Evolutionary conservation across 2,888 invertebrate species (phyloP).

Genomic region (Drosophila pseudotalamancana): DNA sequence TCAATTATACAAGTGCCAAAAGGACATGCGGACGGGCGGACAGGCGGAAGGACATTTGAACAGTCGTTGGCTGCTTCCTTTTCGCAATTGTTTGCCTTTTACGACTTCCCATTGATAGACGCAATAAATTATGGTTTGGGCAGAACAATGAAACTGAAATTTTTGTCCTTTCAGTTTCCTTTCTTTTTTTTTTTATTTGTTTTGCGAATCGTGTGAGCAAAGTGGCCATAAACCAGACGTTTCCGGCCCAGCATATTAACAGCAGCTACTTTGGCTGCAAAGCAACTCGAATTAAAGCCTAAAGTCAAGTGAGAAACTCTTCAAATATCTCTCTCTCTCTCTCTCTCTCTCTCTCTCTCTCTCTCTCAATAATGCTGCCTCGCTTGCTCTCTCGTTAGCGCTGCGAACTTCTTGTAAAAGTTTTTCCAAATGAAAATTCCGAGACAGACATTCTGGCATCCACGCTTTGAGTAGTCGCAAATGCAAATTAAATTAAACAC

Average conservation of each 20-base stretch:
- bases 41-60: neutral
- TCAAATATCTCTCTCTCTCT: neutral
- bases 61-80: conserved; percentile 18
- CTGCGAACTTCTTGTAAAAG: conserved; percentile 18
- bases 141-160: conserved; percentile 50
- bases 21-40: conserved; percentile 1
- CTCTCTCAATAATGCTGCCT: no score
- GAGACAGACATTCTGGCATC: conserved; percentile 24
- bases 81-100: conserved; percentile 60
- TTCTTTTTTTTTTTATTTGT: neutral
- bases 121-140: conserved; percentile 62
- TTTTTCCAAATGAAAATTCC: conserved; percentile 55
- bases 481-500: conserved; percentile 71
- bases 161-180: conserved; percentile 3
- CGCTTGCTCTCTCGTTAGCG: neutral
- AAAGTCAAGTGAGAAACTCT: conserved; percentile 3
- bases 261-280: conserved; percentile 10
- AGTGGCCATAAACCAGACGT: conserved; percentile 40
- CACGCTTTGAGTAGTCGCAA: conserved; percentile 37
- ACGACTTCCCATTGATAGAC: conserved; percentile 57
- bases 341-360: neutral
- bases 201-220: conserved; percentile 11
- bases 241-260: conserved; percentile 27
- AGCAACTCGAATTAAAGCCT: conserved; percentile 30
- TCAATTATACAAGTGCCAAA: conserved; percentile 62